phyloP scores from a whole-genome alignment of 2,113 vertebrate genomes.

The Neomonachus schauinslandi region DNA sequence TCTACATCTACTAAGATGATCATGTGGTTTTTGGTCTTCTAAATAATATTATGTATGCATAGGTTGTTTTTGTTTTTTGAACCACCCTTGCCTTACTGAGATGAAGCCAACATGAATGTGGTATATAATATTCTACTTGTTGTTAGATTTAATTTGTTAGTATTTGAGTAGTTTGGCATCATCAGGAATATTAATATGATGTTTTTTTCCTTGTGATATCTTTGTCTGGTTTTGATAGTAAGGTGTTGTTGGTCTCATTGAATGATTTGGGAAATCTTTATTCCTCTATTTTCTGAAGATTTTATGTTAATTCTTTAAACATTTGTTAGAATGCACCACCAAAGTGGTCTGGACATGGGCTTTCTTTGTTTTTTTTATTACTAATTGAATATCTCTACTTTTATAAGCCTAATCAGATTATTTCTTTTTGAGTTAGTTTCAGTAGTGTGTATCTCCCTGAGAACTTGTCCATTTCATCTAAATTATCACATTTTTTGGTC shows the following conservation, averaged over 20 bases:
- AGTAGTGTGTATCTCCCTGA: background rate
- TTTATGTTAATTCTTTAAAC: background rate
- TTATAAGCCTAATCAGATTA: background rate
- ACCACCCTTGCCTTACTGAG: background rate
- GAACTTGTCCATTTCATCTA: background rate
- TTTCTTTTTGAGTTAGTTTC: background rate
- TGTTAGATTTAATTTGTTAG: background rate
- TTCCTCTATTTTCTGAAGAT: background rate
- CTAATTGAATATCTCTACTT: background rate
- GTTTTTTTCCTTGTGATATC: background rate
- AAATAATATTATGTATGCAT: background rate
- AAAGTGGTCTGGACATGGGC: background rate
- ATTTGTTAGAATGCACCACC: background rate
- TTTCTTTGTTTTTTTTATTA: background rate
- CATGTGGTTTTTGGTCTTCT: background rate
- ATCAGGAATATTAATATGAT: background rate
- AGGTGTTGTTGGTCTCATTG: background rate
- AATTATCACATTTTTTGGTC: background rate
- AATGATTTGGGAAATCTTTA: background rate
- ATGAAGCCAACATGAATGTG: background rate
- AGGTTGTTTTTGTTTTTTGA: background rate
- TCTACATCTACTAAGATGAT: background rate
- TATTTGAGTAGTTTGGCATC: background rate
- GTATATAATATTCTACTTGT: background rate
- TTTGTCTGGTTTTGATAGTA: background rate